Conservation (phyloP, 2,113 vertebrate species). For the Notechis scutatus region DNA sequence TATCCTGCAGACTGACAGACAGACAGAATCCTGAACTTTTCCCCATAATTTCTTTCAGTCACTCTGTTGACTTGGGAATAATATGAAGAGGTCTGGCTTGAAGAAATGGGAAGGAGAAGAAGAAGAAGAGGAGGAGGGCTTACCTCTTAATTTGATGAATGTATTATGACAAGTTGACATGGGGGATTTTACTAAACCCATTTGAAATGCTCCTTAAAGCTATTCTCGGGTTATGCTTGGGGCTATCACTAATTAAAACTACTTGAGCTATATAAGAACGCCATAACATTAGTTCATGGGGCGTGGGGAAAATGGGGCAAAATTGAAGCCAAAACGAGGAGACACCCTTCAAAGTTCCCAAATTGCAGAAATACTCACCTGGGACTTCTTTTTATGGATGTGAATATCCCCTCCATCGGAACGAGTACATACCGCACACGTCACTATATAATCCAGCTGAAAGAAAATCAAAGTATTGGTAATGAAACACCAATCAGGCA, state of each 20-base stretch:
- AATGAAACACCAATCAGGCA: not conserved
- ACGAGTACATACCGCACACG: slow-evolving; percentile 96
- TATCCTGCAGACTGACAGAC: not conserved
- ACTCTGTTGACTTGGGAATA: not conserved
- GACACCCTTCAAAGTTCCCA: not conserved
- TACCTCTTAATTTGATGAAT: not conserved
- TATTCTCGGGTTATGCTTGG: not conserved
- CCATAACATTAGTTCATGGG: not conserved
- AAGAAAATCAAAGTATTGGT: not conserved
- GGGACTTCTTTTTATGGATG: slow-evolving; percentile 95
- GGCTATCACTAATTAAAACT: not conserved
- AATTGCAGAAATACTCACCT: slow-evolving; percentile 72
- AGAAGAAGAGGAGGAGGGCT: not conserved
- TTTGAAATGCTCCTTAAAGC: not conserved
- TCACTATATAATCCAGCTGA: slow-evolving; percentile 95
- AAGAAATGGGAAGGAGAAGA: not conserved
- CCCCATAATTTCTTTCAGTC: not conserved
- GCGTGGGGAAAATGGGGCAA: not conserved
- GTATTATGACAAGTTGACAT: not conserved
- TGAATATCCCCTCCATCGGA: slow-evolving; percentile 94
- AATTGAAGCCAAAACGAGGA: not conserved
- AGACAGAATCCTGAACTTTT: not conserved
- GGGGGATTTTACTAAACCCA: not conserved
- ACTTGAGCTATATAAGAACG: not conserved
- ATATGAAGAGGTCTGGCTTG: not conserved